Evolutionary conservation across 2,888 invertebrate genomes (phyloP), one percentile per base, ranked within the genome.

Genomic region (Sarcophaga variegata): DNA sequence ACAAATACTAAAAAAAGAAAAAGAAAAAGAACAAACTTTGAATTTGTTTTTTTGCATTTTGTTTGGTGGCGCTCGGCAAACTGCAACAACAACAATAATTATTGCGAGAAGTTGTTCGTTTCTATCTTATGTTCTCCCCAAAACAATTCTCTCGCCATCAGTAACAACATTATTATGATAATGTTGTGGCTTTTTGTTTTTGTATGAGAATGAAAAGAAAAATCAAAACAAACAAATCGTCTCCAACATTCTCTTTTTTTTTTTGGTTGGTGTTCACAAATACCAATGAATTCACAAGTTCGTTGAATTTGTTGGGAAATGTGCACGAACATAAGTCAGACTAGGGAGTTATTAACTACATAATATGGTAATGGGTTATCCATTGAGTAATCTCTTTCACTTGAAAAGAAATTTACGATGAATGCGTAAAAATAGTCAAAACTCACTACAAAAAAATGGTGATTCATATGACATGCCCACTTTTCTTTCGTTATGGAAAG

Each of bases 1-100:
- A 87, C 87, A 84, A 81, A 87, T 81, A 87, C 87, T 87, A 71
- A 83, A 87, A 66, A 37, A 54, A 17, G 3, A 54, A 12, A 54
- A 54, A 0, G 5, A 22, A 27, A 27, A 37, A 37, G 37, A 37
- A 37, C 37, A 37, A 37, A 37, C 37, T 37, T 37, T 37, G 37
- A 37, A 37, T 6, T 22, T 69, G 66, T 83, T 47, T 49, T 74
- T 84, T 84, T 84, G 84, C 83, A 78, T 72, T 78, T 71, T 60
- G 45, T 72, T 77, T 14, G 37, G 37, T 37, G 47, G 70, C 76
- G 27, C 27, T 49, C 11, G 10, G 17, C 22, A 70, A 75, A 25
- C 2, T 17, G 37, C 12, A 69, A 49, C 27, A 37, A 37, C 37
- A 37, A 37, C 37, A 37, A 37, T 6, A 37, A 37, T 37, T 37